phyloP scores from a whole-genome alignment of 2,888 invertebrate species.

The Phrixothrix hirtus region DNA sequence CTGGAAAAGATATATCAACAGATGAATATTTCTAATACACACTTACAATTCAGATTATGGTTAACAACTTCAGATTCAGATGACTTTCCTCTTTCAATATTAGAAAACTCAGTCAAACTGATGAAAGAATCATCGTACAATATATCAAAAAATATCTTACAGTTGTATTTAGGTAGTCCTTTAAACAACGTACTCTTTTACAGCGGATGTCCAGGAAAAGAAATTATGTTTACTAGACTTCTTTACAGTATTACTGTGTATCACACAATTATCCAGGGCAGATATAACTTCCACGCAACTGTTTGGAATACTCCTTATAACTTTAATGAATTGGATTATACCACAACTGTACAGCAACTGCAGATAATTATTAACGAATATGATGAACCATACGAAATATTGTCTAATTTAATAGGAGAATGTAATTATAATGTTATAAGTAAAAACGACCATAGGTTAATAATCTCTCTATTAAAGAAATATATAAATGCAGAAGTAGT shows the following conservation, averaged over 20 bases:
- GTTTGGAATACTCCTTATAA: constrained; percentile 87
- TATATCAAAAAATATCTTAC: constrained; percentile 79
- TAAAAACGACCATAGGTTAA: constrained; percentile 79
- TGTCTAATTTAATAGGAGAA: constrained; percentile 85
- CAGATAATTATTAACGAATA: constrained; percentile 83
- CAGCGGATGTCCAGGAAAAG: constrained; percentile 74
- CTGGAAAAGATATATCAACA: constrained; percentile 77
- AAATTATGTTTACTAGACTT: constrained; percentile 76
- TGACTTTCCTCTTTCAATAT: constrained; percentile 81
- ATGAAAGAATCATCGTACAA: constrained; percentile 92
- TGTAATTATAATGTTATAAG: constrained; percentile 91
- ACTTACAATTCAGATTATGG: constrained; percentile 81
- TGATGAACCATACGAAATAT: constrained; percentile 79
- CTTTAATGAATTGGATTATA: constrained; percentile 84
- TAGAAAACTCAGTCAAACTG: constrained; percentile 92
- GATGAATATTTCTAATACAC: constrained; percentile 69
- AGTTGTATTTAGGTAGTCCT: constrained; percentile 85
- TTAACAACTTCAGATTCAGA: constrained; percentile 86
- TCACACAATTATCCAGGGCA: constrained; percentile 81
- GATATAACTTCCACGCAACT: constrained; percentile 78
- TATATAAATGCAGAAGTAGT: constrained; percentile 73
- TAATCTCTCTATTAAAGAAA: constrained; percentile 75
- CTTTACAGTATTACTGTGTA: constrained; percentile 82
- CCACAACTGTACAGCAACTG: constrained; percentile 79
- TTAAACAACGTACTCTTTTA: constrained; percentile 82